phyloP scores from a whole-genome alignment of 2,888 invertebrate species.

The Sarcophaga variegata region DNA sequence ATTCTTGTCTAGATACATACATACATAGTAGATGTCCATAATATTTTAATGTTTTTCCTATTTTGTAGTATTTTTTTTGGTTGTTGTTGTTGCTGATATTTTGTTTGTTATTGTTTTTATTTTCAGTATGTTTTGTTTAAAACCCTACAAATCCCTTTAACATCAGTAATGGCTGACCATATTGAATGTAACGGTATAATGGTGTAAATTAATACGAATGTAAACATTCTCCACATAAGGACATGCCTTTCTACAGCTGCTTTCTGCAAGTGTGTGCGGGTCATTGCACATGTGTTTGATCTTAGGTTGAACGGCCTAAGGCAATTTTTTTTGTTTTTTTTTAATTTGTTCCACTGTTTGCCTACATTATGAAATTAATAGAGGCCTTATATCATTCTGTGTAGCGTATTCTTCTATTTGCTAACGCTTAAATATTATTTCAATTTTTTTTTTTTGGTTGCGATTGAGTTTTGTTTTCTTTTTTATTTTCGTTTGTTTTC shows the following conservation, averaged over 20 bases:
- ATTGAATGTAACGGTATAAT: too few species aligned
- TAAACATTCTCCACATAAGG: too few species aligned
- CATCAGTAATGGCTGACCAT: too few species aligned
- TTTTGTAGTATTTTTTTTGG: neutral
- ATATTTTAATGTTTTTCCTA: slow-evolving; percentile 32
- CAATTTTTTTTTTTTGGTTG: neutral
- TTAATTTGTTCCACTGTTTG: neutral
- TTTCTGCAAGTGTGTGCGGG: too few species aligned
- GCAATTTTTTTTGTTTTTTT: neutral
- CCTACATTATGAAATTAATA: too few species aligned
- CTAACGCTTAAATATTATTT: neutral
- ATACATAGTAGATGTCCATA: neutral
- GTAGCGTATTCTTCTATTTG: neutral
- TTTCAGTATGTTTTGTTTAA: neutral
- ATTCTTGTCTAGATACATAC: slow-evolving; percentile 6
- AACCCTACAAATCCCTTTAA: too few species aligned
- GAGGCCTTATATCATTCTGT: too few species aligned
- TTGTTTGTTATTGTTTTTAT: neutral
- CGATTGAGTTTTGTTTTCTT: neutral
- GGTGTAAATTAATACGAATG: too few species aligned
- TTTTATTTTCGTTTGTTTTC: slow-evolving; percentile 1
- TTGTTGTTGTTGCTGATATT: slow-evolving; percentile 4
- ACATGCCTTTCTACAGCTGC: too few species aligned
- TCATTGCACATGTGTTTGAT: too few species aligned
- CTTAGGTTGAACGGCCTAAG: too few species aligned